These are phyloP conservation scores for Eurytoma adleriae DNA, from an alignment of 2,888 invertebrate genomes.

Conservation along the genomic window DNA sequence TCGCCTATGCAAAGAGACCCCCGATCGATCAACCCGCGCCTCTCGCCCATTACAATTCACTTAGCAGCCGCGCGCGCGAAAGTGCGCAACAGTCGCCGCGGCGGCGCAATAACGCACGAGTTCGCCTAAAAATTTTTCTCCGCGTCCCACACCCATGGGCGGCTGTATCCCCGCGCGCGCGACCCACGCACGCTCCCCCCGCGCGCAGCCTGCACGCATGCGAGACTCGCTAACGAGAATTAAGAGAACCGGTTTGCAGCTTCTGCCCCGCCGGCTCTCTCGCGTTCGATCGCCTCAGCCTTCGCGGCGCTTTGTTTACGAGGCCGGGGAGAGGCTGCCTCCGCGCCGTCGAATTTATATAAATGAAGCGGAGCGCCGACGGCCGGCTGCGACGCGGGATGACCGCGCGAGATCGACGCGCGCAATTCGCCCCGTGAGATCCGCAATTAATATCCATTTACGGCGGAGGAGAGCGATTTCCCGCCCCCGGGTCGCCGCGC, in stretches of 20 bases:
- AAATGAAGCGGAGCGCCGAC: constrained; percentile 30
- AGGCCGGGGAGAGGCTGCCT: background rate
- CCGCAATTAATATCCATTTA: constrained; percentile 58
- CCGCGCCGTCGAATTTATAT: constrained; percentile 35
- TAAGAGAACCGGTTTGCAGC: constrained; percentile 56
- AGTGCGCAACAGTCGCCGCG: background rate
- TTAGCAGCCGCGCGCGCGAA: background rate
- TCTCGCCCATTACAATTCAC: constrained; percentile 22
- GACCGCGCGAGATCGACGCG: constrained; percentile 1
- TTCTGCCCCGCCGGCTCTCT: constrained; percentile 15
- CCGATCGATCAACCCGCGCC: background rate
- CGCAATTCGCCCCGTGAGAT: constrained; percentile 32
- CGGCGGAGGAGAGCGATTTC: constrained; percentile 60
- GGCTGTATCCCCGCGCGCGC: background rate
- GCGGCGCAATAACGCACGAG: constrained; percentile 1
- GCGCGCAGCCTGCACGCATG: background rate
- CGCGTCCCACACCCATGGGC: too few species aligned
- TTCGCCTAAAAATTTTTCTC: too few species aligned
- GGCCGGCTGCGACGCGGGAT: constrained; percentile 8
- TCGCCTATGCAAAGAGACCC: too few species aligned
- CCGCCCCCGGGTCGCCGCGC: constrained; percentile 46
- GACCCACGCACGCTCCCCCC: background rate
- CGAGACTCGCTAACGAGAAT: constrained; percentile 53
- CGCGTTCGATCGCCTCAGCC: background rate
- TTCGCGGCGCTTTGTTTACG: constrained; percentile 43